These are phyloP conservation scores for Halictus rubicundus DNA, from an alignment of 1,140 invertebrate genomes.

Conservation along the genomic window DNA sequence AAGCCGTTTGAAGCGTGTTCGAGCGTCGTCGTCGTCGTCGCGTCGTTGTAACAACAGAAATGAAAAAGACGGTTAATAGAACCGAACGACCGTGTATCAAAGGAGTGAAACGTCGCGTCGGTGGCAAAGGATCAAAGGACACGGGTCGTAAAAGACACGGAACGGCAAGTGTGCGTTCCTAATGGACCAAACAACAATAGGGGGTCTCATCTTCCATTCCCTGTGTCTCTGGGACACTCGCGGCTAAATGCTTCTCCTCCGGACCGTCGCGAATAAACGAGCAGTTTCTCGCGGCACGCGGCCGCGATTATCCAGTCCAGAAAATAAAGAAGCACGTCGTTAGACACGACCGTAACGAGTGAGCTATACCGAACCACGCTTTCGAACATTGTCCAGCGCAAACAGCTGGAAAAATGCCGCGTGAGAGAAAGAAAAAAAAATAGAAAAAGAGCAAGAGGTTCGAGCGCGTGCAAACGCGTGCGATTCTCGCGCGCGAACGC, in stretches of 20 bases:
- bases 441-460: not conserved
- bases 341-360: constrained; percentile 19
- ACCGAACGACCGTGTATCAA: not conserved
- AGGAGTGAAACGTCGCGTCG: not conserved
- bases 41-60: not conserved
- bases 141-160: not conserved
- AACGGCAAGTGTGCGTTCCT: constrained; percentile 65
- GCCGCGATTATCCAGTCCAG: constrained; percentile 32
- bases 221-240: not conserved
- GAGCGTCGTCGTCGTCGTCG: too few relatives aligned
- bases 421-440: not conserved
- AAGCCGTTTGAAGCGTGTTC: not conserved
- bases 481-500: not conserved
- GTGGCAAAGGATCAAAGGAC: not conserved
- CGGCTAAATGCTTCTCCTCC: constrained; percentile 35
- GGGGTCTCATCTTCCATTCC: constrained; percentile 23
- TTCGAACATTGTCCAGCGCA: constrained; percentile 3
- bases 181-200: constrained; percentile 44
- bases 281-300: not conserved
- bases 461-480: not conserved
- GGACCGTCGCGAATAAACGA: constrained; percentile 33
- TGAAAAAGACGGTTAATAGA: not conserved
- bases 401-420: not conserved
- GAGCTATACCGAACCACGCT: not conserved
- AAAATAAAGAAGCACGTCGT: constrained; percentile 53